Base-by-base conservation (phyloP, 2,113 vertebrate genomes). In the Callipepla squamata region DNA sequence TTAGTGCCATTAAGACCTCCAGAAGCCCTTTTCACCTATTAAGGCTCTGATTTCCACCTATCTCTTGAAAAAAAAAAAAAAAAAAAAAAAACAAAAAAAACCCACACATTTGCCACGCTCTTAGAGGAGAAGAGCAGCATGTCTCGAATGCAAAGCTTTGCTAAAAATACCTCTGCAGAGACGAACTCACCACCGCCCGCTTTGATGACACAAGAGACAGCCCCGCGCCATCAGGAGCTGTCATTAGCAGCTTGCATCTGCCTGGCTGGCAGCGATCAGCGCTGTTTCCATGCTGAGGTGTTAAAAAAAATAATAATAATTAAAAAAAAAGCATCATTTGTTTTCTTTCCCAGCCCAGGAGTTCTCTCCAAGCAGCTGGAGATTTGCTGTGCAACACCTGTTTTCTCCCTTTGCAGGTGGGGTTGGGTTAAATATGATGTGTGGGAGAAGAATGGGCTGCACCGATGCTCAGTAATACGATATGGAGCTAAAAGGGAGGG, bases 121-220 rank as follows among this genome's bases (percentile, higher is more conserved):
- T 40, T 7, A 11, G 22, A 5, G 59, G 18, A 21, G 50, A n/a
- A 30, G 10, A 51, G 11, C 20, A 2, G 2, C 28, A 13, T 21
- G 9, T 38, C 61, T n/a, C 66, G 36, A 13, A 26, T 5, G 22
- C 42, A 30, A 85, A 80, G 9, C 72, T 81, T 36, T 20, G 89
- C 93, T 94, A 94, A 94, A 92, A 92, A 94, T 89, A 82, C 77
- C 72, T 78, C 48, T n/a, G 40, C 16, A 23, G 53, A 58, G 53
- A 42, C 13, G 5, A 62, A 36, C 61, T 62, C 61, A 16, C 61
- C 42, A 57, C 23, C 4, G 36, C 20, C 55, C 21, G 68, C 85
- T 92, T 73, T 83, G 89, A 87, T 72, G 77, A 70, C 79, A 51
- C 85, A 34, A 66, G 55, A 91, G 85, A 13, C 62, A 61, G 78